Evolutionary conservation across 2,797 vertebrate genomes (phyloP).

Genomic region (Peromyscus nudipes): DNA sequence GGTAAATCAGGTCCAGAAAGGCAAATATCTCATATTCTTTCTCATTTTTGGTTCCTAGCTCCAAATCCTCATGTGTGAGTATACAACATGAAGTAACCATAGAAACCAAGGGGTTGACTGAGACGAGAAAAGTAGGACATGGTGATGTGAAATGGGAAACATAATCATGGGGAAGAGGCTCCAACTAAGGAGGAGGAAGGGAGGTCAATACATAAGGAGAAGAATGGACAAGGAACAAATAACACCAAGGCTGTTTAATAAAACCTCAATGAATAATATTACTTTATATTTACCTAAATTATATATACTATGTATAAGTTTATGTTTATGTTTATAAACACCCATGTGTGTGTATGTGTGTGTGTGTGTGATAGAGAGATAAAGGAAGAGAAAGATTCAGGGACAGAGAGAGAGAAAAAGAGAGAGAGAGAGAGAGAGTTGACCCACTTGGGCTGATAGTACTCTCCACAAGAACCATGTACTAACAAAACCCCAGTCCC

Average conservation of each 20-base stretch:
- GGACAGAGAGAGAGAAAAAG: not conserved
- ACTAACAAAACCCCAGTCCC: not conserved
- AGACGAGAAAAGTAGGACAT: not conserved
- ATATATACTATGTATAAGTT: not conserved
- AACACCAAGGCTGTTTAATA: too few species aligned
- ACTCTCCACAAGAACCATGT: not conserved
- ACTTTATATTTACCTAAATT: not conserved
- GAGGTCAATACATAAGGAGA: not conserved
- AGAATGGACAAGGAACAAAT: not conserved
- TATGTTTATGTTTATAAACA: not conserved
- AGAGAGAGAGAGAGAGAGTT: not conserved
- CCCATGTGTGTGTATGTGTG: not conserved
- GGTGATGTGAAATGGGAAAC: not conserved
- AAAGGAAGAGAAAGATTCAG: not conserved
- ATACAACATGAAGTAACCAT: not conserved
- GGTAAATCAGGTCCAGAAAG: not conserved
- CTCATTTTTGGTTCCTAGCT: not conserved
- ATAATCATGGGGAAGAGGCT: not conserved
- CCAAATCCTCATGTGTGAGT: not conserved
- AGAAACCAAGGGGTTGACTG: not conserved
- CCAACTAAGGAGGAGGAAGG: not conserved
- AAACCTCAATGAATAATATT: not conserved
- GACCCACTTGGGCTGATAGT: not conserved
- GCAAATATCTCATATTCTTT: not conserved
- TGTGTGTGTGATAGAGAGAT: not conserved